A percentile compares a stretch with the other conserved stretches of the same genome.
These are phyloP conservation scores for Callopanchax toddi DNA, from an alignment of 2,113 vertebrate species.

Conservation along the genomic window DNA sequence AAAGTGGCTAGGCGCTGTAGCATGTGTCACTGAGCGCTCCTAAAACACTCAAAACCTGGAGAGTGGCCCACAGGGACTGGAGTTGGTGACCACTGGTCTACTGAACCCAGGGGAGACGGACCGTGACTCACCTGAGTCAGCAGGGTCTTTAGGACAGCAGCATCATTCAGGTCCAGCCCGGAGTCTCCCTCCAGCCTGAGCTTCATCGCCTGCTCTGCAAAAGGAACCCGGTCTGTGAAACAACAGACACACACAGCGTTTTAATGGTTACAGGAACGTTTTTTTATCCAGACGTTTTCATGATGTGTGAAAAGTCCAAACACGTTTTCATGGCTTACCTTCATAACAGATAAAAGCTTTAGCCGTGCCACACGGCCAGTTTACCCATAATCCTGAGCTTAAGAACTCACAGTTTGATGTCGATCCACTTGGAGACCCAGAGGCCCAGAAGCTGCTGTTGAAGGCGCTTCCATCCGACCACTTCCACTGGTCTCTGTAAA, in stretches of 20 bases:
- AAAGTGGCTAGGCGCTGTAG: too few relatives aligned
- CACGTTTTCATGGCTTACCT: too few relatives aligned
- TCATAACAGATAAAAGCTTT: not conserved
- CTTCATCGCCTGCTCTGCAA: not conserved
- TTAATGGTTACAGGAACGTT: too few relatives aligned
- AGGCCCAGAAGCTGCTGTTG: accelerated
- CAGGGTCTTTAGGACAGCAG: not conserved
- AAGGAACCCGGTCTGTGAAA: not conserved
- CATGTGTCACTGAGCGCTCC: too few relatives aligned
- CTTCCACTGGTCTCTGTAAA: conserved; percentile 9
- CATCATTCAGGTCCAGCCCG: not conserved
- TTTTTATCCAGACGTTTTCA: too few relatives aligned
- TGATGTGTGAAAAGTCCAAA: too few relatives aligned
- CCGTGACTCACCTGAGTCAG: not conserved
- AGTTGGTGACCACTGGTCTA: not conserved
- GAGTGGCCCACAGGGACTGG: too few relatives aligned
- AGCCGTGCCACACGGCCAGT: not conserved
- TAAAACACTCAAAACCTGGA: too few relatives aligned
- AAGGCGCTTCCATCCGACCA: not conserved
- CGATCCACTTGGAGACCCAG: not conserved
- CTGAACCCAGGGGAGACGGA: too few relatives aligned
- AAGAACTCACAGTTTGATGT: not conserved
- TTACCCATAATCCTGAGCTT: not conserved
- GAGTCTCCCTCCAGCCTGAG: not conserved
- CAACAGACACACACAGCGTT: not conserved